Base-by-base conservation (phyloP, 2,113 vertebrate species). In the Natator depressus region DNA sequence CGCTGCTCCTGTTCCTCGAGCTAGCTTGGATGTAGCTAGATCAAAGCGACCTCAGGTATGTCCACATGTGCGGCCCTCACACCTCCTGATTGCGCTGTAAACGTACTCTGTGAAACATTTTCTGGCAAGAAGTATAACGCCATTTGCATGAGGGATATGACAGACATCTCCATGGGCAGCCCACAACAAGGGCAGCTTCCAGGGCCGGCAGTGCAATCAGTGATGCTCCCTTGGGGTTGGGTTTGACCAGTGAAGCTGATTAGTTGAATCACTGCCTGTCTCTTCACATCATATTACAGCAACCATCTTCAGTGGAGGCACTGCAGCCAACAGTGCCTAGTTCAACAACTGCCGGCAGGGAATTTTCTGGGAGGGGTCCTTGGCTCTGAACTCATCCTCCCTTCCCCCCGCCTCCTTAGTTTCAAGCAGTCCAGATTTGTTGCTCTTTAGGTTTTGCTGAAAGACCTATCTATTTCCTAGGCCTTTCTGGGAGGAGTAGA, bases 351-450 rank as follows among this genome's bases (percentile, higher is more conserved):
- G 94, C 91, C 90, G 19, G 2, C 2, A 7, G 35, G 35, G 65
- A 88, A 93, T 96, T 95, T 96, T 96, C 84, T 88, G 89, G 6
- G 81, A 87, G 54, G 10, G 27, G 5, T 13, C 91, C 53, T 53
- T 81, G 25, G 86, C 89, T 90, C 89, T 78, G 24, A 87, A 46
- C 54, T 90, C 0, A 0, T 90, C 89, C 91, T 83, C 24, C 85
- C 29, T 49, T 10, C 92, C 62, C 78, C 72, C 24, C 5, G 5
- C 57, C 46, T 59, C 59, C 72, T 88, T 35, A 47, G 62, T 27
- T 31, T 0, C 0, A 54, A 95, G 55, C 12, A 85, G 76, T 51
- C 76, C 91, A 93, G 50, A 31, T 88, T n/a, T 38, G 31, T 16
- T 49, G 85, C 59, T 78, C 81, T 80, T 88, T 80, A 31, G 20